Evolutionary conservation across 1,140 invertebrate species (phyloP).

Genomic region (Leguminivora glycinivorella): DNA sequence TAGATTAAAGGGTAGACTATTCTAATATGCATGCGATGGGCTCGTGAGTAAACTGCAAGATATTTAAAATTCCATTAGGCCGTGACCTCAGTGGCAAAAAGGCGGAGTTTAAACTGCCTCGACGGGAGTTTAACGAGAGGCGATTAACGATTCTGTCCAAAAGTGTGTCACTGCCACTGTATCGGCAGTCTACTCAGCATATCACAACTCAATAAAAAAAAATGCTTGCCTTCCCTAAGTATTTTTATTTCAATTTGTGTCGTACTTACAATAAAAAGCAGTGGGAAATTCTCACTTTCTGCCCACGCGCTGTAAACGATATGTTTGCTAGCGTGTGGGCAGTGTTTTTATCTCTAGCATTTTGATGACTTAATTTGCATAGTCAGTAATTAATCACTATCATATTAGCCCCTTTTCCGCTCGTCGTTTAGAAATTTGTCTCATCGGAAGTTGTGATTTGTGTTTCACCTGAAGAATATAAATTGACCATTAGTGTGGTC

Average conservation of each 20-base stretch:
- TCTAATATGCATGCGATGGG: conserved; percentile 7
- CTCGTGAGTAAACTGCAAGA: conserved; percentile 17
- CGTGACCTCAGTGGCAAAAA: conserved; percentile 24
- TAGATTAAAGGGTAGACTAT: conserved; percentile 4
- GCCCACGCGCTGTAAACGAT: conserved; percentile 12
- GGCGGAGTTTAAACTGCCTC: conserved; percentile 16
- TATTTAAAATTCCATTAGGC: conserved; percentile 28
- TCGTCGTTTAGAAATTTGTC: background rate
- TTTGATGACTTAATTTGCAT: conserved; percentile 44
- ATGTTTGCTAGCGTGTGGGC: conserved; percentile 11
- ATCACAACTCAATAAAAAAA: conserved; percentile 6
- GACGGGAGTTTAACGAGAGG: conserved; percentile 22
- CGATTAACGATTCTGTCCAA: conserved; percentile 17
- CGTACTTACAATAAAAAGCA: background rate
- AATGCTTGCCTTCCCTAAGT: background rate
- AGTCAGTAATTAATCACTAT: conserved; percentile 43
- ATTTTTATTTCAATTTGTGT: background rate
- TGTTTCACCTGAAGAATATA: conserved; percentile 6
- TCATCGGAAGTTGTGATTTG: conserved; percentile 18
- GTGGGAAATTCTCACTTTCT: background rate
- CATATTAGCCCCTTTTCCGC: conserved; percentile 25
- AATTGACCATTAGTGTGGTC: conserved; percentile 3
- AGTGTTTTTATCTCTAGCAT: conserved; percentile 34
- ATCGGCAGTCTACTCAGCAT: conserved; percentile 11
- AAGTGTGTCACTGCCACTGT: conserved; percentile 26